Percentiles rank a stretch among this genome's conserved stretches.
Evolutionary conservation across 2,113 vertebrate species (phyloP).

Genomic region (Pteronura brasiliensis): DNA sequence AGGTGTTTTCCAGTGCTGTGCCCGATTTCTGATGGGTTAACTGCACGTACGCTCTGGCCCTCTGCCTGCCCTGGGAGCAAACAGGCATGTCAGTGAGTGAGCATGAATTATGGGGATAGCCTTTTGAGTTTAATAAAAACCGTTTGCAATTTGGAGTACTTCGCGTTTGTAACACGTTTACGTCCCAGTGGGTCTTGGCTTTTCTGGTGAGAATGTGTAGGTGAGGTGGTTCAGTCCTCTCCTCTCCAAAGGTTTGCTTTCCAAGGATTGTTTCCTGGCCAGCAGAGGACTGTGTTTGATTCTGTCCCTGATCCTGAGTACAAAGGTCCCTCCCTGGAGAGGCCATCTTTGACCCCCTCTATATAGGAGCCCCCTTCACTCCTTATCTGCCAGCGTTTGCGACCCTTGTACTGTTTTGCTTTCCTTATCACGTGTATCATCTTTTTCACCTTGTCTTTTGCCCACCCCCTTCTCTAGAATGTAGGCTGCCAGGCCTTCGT

Average conservation of each 20-base stretch:
- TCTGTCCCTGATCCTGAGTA: background rate
- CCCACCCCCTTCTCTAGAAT: rapidly evolving
- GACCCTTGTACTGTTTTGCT: rapidly evolving
- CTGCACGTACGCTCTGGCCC: rapidly evolving
- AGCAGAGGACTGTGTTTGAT: background rate
- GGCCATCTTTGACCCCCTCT: background rate
- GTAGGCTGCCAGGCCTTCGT: rapidly evolving
- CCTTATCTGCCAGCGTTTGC: too few species aligned
- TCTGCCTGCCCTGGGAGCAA: background rate
- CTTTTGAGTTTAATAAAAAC: too few species aligned
- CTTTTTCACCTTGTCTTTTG: background rate
- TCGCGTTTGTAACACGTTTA: rapidly evolving
- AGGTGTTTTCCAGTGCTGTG: rapidly evolving
- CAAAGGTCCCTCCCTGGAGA: background rate
- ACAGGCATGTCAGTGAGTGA: rapidly evolving
- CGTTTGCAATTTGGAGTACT: background rate
- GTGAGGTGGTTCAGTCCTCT: background rate
- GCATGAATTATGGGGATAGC: background rate
- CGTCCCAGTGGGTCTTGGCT: rapidly evolving
- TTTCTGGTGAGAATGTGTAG: background rate
- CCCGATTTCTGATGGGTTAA: background rate
- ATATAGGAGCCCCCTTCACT: background rate
- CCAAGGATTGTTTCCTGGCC: background rate
- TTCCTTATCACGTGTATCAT: rapidly evolving
- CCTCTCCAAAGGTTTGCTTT: background rate